Conservation (phyloP, 2,888 invertebrate species). For the Drosophila colorata region DNA sequence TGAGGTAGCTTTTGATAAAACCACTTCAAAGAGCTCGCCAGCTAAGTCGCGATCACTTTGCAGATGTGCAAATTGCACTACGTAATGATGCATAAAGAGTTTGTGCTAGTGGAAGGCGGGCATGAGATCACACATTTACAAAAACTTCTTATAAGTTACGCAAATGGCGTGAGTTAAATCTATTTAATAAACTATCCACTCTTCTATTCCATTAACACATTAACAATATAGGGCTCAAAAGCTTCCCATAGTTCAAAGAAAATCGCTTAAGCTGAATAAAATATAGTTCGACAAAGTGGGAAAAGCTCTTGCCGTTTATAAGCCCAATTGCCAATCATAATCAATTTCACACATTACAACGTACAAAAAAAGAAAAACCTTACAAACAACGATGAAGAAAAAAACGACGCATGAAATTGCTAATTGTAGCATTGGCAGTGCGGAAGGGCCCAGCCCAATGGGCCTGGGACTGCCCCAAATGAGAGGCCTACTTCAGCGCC, state of each 20-base stretch:
- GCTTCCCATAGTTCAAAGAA: constrained; percentile 35
- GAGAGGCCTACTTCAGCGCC: constrained; percentile 44
- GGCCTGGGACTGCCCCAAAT: constrained; percentile 32
- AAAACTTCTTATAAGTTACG: constrained; percentile 9
- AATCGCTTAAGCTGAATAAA: constrained; percentile 10
- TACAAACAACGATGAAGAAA: constrained; percentile 31
- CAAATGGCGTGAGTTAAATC: constrained; percentile 5
- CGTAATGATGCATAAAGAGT: constrained; percentile 26
- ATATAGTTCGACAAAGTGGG: constrained; percentile 21
- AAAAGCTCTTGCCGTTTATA: constrained; percentile 60
- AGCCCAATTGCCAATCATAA: constrained; percentile 69
- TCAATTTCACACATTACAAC: constrained; percentile 77
- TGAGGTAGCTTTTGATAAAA: constrained; percentile 45
- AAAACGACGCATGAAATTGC: constrained; percentile 74
- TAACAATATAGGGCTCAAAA: constrained; percentile 9
- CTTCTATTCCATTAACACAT: constrained; percentile 19
- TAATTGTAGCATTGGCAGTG: constrained; percentile 63
- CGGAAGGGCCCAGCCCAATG: constrained; percentile 65
- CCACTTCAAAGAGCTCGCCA: constrained; percentile 50
- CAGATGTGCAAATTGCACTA: constrained; percentile 47
- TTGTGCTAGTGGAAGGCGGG: constrained; percentile 3
- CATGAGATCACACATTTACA: constrained; percentile 10
- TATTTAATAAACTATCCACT: constrained; percentile 2
- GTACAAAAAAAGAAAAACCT: constrained; percentile 33
- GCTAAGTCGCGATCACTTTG: constrained; percentile 18